Base-by-base conservation (phyloP, 2,888 invertebrate genomes). In the Capitulum mitella region DNA sequence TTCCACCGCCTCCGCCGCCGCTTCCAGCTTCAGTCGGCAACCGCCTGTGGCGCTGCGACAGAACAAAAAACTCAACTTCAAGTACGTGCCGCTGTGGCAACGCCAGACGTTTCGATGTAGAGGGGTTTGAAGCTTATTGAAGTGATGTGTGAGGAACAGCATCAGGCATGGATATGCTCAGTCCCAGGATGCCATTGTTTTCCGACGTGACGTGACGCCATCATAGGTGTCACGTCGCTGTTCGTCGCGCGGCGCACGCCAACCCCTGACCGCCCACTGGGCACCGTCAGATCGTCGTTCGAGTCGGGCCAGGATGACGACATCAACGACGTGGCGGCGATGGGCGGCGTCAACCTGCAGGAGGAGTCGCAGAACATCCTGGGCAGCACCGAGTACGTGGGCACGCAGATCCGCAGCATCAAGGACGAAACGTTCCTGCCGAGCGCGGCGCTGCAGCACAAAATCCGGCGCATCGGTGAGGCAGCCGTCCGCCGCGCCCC, bases 251-350 rank as follows among this genome's bases (percentile, higher is more conserved):
- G n/a, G n/a, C n/a, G n/a, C n/a, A n/a, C n/a, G 22, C 3, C 22
- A 22, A 3, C 51, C 51, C 3, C 51, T 22, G 51, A 29, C 61
- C 64, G 34, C 5, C 64, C 16, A 19, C 58, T n/a, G 19, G 5
- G 19, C 19, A 19, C 19, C 64, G 32, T 29, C 76, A 76, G 76
- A 46, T 76, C 76, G 29, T 46, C 76, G 76, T 29, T 46, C 22
- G 76, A 32, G 16, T 22, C 46, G 0, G 48, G 32, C 32, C 29
- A n/a, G 74, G 96, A 97, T 84, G 97, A 97, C 85, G 97, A 98
- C 86, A 97, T 98, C 84, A 98, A 98, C 85, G 98, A 98, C 87
- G 98, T 98, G 26, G 97, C 98, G 48, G 97, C 98, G 19, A 98
- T 98, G 98, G 98, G 98, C 81, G 98, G 98, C 78, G 98, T 98